Base-by-base conservation (phyloP, 64 coral and sea anemone genomes). In the Actinia tenebrosa region DNA sequence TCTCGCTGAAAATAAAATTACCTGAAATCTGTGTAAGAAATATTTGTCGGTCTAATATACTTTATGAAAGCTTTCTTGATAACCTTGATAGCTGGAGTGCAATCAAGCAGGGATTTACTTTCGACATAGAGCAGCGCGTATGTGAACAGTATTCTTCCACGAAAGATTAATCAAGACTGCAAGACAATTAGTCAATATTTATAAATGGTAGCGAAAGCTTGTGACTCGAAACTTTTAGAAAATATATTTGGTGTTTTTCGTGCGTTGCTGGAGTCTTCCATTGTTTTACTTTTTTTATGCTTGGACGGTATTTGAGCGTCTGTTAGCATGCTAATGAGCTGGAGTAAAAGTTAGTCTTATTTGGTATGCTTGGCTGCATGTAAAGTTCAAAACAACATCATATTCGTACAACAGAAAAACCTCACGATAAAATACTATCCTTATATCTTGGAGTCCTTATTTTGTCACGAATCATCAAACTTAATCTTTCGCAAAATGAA, bases 271-370 rank as follows among this genome's bases (percentile, higher is more conserved):
- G 14, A 25, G 4, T 43, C 77, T 47, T 44, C 13, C 23, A 17
- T 79, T 79, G 77, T 79, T 79, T 20, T 20, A 45, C 3, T 79
- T 69, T 79, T 79, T 79, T 79, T 79, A 79, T 79, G 77, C 13
- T 79, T 44, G 47, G 47, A 50, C 13, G 44, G 16, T 45, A 47
- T 10, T 79, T 25, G 23, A 45, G 77, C 77, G 77, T 79, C 77
- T 23, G 30, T 79, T 79, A 44, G 77, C 45, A 79, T 79, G 44
- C 13, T 79, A 79, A 79, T 79, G n/a, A 69, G 9, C n/a, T n/a
- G 30, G 15, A 44, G 47, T 79, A 45, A 7, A 15, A 79, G 77
- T 45, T 44, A 79, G 77, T 50, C 47, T 16, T 44, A 61, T 61
- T 79, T 79, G 30, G 45, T 47, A 79, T 47, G 77, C 77, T 15